These are phyloP conservation scores for Drosophila chauvacae DNA, from an alignment of 1,140 invertebrate genomes.

Conservation along the genomic window DNA sequence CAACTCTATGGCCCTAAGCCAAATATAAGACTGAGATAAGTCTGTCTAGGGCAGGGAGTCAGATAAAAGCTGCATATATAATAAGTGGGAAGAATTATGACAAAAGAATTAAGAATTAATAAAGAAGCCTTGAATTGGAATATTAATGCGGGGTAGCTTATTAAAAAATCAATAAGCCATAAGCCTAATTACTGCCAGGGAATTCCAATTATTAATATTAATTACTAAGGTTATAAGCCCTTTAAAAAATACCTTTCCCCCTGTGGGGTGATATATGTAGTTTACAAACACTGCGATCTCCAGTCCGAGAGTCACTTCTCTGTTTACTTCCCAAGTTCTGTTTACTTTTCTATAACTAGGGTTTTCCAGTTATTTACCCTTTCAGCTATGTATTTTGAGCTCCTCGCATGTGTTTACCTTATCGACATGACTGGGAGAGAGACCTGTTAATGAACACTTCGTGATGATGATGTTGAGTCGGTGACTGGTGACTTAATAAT, in stretches of 20 bases:
- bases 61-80: neutral
- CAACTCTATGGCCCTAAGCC: neutral
- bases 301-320: slow-evolving; percentile 4
- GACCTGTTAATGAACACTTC: slow-evolving; percentile 44
- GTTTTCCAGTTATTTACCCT: slow-evolving; percentile 28
- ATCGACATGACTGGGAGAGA: slow-evolving; percentile 18
- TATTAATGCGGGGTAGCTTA: neutral
- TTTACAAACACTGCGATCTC: slow-evolving; percentile 6
- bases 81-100: neutral
- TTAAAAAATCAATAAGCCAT: slow-evolving; percentile 6
- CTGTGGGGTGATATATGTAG: neutral
- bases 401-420: slow-evolving; percentile 38
- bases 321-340: slow-evolving; percentile 17
- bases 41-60: neutral
- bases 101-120: neutral
- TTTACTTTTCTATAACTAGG: slow-evolving; percentile 27
- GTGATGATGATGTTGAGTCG: slow-evolving; percentile 19
- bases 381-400: slow-evolving; percentile 11
- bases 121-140: neutral
- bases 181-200: neutral
- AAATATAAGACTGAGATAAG: slow-evolving; percentile 10
- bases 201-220: neutral
- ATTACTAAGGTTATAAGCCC: no score
- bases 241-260: neutral
- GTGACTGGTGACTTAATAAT: slow-evolving; percentile 53